Evolutionary conservation across 2,888 invertebrate species (phyloP), one percentile per base, ranked within the genome.

Genomic region (Philhelius pedissequus): DNA sequence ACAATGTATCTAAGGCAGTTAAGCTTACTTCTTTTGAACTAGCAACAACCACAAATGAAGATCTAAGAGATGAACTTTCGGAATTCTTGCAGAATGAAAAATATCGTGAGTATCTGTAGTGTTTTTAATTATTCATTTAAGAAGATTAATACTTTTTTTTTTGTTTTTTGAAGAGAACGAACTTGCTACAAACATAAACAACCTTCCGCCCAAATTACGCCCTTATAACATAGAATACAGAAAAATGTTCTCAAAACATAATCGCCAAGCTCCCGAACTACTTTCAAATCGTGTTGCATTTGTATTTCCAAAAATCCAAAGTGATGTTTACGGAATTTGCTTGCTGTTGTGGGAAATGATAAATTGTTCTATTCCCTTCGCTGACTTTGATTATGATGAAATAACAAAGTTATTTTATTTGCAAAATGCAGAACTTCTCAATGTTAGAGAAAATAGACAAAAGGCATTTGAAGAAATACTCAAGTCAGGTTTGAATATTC

Each of bases 1-100:
- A 68, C 25, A n/a, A n/a, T n/a, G 32, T 56, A 20, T 80, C 75
- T 0, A 75, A 80, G n/a, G 20, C 75, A 13, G 84, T 84, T 32
- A 84, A 84, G n/a, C 68, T 84, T 0, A 80, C 84, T n/a, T 84
- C 80, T 3, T 84, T 84, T 68, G 84, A 84, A 68, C 30, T 84
- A 2, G 75, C 80, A 5, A 80, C 84, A 15, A 27, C 30, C 0
- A 48, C 45, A 32, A 62, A 71, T 66, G 70, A 13, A 27, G 54
- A 76, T n/a, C 15, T 80, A 2, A 48, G 35, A n/a, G 48, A 76
- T 48, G 80, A 84, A 18, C 43, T 84, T 15, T 40, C 56, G 48
- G 15, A 52, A n/a, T 18, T 62, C 1, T 75, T 68, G 15, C 60
- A 80, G n/a, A 76, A 71, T 32, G 80, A 71, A 66, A 75, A 69